Conservation (phyloP, 23 tunicate genomes). For the Ciona savignyi region DNA sequence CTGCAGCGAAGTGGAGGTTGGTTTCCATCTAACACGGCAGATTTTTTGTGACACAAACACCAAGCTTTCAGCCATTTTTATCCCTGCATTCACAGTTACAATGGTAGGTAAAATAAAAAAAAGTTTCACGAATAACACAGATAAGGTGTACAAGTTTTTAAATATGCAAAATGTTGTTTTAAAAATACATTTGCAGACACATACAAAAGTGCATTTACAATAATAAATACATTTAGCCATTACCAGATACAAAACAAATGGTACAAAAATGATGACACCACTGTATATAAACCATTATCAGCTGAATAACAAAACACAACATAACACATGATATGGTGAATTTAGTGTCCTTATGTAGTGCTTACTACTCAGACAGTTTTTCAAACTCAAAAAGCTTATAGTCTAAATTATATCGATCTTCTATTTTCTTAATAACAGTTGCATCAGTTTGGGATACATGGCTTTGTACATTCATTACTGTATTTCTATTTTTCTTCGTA, state of each 20-base stretch:
- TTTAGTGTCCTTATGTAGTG: too few relatives aligned
- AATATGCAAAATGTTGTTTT: too few relatives aligned
- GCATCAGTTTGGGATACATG: neutral
- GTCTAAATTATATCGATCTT: neutral
- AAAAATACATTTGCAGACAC: too few relatives aligned
- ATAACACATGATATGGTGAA: too few relatives aligned
- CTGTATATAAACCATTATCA: too few relatives aligned
- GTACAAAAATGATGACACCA: too few relatives aligned
- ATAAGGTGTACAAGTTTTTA: too few relatives aligned
- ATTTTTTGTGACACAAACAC: constrained; percentile 78
- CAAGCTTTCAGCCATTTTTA: constrained; percentile 49
- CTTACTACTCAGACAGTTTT: too few relatives aligned
- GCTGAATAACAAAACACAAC: too few relatives aligned
- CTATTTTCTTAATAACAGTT: neutral
- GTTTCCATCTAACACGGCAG: constrained; percentile 66
- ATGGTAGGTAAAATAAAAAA: neutral
- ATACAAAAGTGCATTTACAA: too few relatives aligned
- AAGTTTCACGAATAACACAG: neutral
- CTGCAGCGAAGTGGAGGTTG: constrained; percentile 31
- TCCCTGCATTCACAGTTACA: neutral
- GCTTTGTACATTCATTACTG: neutral
- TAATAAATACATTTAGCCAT: too few relatives aligned
- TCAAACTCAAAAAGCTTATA: neutral
- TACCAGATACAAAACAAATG: too few relatives aligned
- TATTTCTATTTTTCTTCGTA: neutral